phyloP scores from a whole-genome alignment of 2,797 vertebrate species.

The Falco columbarius region DNA sequence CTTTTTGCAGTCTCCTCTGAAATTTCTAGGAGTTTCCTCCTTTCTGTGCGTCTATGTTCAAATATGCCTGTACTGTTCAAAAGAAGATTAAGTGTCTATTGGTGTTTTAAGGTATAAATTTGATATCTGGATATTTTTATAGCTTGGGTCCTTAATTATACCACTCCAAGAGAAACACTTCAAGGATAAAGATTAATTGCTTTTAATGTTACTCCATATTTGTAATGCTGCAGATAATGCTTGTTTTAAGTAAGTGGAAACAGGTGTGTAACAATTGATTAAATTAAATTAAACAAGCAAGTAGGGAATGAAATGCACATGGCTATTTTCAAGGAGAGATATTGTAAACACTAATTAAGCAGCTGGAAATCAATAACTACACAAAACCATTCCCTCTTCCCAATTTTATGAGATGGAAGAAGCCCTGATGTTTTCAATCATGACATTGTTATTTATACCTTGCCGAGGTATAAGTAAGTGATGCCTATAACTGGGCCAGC shows the following conservation, averaged over 20 bases:
- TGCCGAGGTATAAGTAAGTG: not conserved
- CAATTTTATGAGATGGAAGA: constrained; percentile 35
- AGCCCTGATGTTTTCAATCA: constrained; percentile 28
- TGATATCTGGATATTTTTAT: not conserved
- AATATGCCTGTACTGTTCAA: not conserved
- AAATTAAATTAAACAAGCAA: constrained; percentile 69
- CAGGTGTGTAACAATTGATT: constrained; percentile 75
- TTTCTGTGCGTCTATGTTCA: not conserved
- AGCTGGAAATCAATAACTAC: constrained; percentile 67
- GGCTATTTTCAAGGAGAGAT: constrained; percentile 74
- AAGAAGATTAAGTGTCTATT: not conserved
- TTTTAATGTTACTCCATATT: constrained; percentile 65
- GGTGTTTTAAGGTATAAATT: not conserved
- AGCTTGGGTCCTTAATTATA: constrained; percentile 5
- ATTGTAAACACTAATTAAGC: constrained; percentile 69
- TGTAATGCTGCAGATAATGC: constrained; percentile 62
- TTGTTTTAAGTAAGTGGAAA: constrained; percentile 76
- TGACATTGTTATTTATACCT: constrained; percentile 20
- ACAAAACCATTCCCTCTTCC: constrained; percentile 61
- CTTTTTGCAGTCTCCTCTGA: not conserved
- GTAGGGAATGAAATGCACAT: constrained; percentile 44
- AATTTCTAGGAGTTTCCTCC: not conserved
- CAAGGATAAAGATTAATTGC: constrained; percentile 43
- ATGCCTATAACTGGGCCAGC: not conserved
- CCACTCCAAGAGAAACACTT: not conserved